Evolutionary conservation across 1,140 invertebrate species (phyloP), one percentile per base, ranked within the genome.

Genomic region (Atta cephalotes): DNA sequence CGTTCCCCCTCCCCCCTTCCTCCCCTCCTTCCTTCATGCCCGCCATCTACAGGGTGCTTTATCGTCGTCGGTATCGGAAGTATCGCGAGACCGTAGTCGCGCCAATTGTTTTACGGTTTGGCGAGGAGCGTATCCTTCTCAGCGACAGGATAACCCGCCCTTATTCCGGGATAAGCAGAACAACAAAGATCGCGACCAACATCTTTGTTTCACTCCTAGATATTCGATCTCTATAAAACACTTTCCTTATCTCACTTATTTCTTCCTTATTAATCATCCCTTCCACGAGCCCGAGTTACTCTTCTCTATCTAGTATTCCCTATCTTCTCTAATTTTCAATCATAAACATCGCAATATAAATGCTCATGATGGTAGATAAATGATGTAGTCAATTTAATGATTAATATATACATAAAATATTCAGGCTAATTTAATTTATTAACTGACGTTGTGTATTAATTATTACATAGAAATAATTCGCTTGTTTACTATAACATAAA

Each of bases 61-160:
- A 90, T 91, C 88, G 66, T 70, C 68, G 53, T 62, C 56, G 56
- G 80, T 84, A 91, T 92, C 91, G 91, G 88, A 91, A 89, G 89
- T 90, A 87, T 92, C 88, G 88, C 86, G 88, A 71, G 81, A 85
- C 89, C 88, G 80, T 56, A 85, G 63, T 68, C 72, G 85, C 79
- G 89, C 87, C 92, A 93, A 93, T 93, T 93, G 92, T 93, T 93
- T 93, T 92, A 93, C 90, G 86, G 80, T 60, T 25, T 77, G 53
- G 66, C 87, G 71, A 70, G 79, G 12, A 39, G 31, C 76, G 51
- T 89, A 63, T 84, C 78, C 71, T 85, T 31, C 58, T 53, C 68
- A 12, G 14, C 71, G 49, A 53, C 56, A n/a, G 16, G 62, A 77
- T 78, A 78, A 65, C 49, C 62, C 74, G 49, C 18, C 49, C 74